Base-by-base conservation (phyloP, 92 coral and sea anemone genomes). In the Epizoanthus stellaris region DNA sequence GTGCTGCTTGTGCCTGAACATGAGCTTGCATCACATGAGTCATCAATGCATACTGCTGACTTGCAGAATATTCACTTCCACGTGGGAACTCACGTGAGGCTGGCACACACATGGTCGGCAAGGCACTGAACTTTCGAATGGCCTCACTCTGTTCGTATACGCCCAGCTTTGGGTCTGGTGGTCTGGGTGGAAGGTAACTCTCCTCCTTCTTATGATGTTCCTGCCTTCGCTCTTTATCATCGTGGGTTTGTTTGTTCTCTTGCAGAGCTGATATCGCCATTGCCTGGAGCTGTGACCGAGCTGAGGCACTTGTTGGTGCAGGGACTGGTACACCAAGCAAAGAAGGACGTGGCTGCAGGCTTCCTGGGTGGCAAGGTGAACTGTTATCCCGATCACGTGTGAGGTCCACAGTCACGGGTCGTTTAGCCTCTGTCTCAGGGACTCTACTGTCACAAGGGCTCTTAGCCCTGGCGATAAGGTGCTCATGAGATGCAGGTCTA, bases 141-240 rank as follows among this genome's bases (percentile, higher is more conserved):
- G 99, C 99, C 84, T 96, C 99, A 38, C 76, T 91, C 87, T 86
- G 94, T 85, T 96, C 99, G 45, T 92, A 91, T 5, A 47, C 88
- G 11, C 84, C 83, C 4, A 96, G 90, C 85, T 96, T 93, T 53
- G 97, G 91, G 70, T 96, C 99, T 49, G 99, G 99, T 38, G 82
- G 87, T 75, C 94, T 90, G 12, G 93, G 89, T 13, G 92, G 92
- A 64, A 91, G 80, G 58, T 84, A 85, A 10, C 85, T 83, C 59
- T 89, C 88, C 19, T 90, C 93, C n/a, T 61, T 70, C 61, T 70
- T 89, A 81, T 69, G 75, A 67, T 68, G 85, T 8, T 86, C 85
- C 42, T 60, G 72, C 14, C 81, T 80, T 76, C 89, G 88, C 73
- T 92, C 90, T 66, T 80, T 85, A 69, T 74, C 80, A 61, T 88